Base-by-base conservation (phyloP, 1,140 invertebrate species). In the Oedothorax gibbosus region DNA sequence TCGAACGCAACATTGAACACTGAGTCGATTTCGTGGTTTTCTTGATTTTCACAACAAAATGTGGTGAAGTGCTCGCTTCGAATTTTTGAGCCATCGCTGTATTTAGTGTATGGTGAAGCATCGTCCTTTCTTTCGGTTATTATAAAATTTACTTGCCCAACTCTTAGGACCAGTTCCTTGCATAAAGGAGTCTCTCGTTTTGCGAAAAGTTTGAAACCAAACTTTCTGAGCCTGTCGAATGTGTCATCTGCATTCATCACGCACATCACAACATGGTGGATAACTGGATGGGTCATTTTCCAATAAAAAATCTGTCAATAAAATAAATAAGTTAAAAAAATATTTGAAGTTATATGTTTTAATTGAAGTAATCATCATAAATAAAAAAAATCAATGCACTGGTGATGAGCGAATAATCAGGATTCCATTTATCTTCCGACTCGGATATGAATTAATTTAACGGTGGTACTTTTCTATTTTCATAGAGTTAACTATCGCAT, bases 251-350 rank as follows among this genome's bases (percentile, higher is more conserved):
- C 89, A 86, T 91, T 87, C 51, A 76, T 73, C 0, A 90, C 89
- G 71, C 91, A 90, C 81, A 91, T 88, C 89, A 92, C 91, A 65
- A 91, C 88, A 78, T 92, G 91, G 88, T 92, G 91, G n/a, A 92
- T 86, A 9, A 73, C 71, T 10, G 76, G 66, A 14, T 81, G 60
- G n/a, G 66, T 15, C 54, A 77, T 85, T 49, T n/a, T 71, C 64
- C 18, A 50, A 21, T 35, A 81, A 35, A 35, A n/a, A 51, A 71
- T 50, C 64, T 68, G n/a, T 7, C 49, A 72, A 81, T 51, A 9
- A 56, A 54, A 69, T 2, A 78, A 18, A 66, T 49, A n/a, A 21
- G 9, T 78, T n/a, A n/a, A n/a, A n/a, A 35, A 35, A 35, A 35
- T 35, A 35, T 35, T 35, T 35, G n/a, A 35, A 35, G 1, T 35